Evolutionary conservation across 2,797 vertebrate genomes (phyloP).

Genomic region (Macrochelys suwanniensis): DNA sequence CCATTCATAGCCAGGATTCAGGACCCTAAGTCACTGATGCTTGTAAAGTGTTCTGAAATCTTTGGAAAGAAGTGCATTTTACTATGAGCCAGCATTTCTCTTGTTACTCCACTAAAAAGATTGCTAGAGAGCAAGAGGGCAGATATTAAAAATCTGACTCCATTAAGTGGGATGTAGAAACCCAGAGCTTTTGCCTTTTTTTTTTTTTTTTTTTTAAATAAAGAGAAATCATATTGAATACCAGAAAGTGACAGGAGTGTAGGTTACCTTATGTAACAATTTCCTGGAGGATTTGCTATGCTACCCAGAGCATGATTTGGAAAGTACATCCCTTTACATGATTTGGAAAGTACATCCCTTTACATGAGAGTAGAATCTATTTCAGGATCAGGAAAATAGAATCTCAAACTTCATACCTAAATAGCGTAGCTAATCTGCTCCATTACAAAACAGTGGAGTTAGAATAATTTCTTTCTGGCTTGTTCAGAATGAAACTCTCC

Average conservation of each 20-base stretch:
- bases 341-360: background rate
- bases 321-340: background rate
- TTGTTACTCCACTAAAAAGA: background rate
- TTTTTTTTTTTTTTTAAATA: too few relatives aligned
- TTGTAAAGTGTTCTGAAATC: background rate
- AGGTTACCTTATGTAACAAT: background rate
- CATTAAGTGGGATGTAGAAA: background rate
- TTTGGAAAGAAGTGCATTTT: background rate
- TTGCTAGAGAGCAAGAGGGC: background rate
- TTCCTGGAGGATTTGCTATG: background rate
- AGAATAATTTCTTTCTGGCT: constrained; percentile 5
- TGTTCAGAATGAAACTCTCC: background rate
- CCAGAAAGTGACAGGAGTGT: background rate
- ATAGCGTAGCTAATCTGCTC: background rate
- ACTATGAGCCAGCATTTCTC: background rate
- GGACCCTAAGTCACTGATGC: background rate
- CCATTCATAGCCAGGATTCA: background rate
- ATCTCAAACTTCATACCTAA: background rate
- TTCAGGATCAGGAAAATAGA: background rate
- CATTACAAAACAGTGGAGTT: background rate
- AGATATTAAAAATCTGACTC: background rate
- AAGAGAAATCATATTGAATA: background rate
- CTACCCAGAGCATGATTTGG: background rate
- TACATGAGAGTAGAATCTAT: background rate
- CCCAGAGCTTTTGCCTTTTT: background rate